These are phyloP conservation scores for Gymnosoma rotundatum DNA, from an alignment of 2,888 invertebrate species.

Conservation along the genomic window DNA sequence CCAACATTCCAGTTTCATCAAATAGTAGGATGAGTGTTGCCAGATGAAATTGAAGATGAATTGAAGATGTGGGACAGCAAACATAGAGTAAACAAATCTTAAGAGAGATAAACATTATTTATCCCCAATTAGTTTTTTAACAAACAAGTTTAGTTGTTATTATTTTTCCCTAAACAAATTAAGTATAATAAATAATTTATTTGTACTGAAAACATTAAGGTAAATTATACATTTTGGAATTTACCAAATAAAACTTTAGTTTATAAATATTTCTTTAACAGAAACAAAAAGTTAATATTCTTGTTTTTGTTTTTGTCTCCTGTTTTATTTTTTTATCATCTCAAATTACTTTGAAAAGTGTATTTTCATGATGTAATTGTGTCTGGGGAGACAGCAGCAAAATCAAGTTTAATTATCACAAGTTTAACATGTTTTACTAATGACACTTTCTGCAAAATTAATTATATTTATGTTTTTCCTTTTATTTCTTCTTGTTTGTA, in stretches of 20 bases:
- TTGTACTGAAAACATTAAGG: neutral
- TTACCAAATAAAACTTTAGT: conserved; percentile 12
- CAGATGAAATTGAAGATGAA: no score
- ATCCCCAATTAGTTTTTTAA: no score
- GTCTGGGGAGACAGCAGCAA: neutral
- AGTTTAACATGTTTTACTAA: conserved; percentile 14
- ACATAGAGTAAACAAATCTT: no score
- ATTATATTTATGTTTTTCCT: conserved; percentile 3
- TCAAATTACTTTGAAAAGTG: conserved; percentile 1
- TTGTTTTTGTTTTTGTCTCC: neutral
- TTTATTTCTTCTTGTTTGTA: neutral
- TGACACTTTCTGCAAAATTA: conserved; percentile 21
- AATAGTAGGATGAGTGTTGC: no score
- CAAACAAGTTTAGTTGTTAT: no score
- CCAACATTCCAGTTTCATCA: no score
- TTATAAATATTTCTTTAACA: neutral
- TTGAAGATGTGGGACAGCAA: no score
- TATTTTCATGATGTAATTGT: conserved; percentile 10
- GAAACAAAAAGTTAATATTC: no score
- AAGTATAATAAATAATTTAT: neutral
- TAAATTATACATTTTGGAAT: neutral
- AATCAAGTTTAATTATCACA: conserved; percentile 29
- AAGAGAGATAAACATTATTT: no score
- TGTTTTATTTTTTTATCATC: neutral
- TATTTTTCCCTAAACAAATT: no score